Evolutionary conservation across 2,797 vertebrate species (phyloP), one percentile per base, ranked within the genome.

Genomic region (Aselliscus stoliczkanus): DNA sequence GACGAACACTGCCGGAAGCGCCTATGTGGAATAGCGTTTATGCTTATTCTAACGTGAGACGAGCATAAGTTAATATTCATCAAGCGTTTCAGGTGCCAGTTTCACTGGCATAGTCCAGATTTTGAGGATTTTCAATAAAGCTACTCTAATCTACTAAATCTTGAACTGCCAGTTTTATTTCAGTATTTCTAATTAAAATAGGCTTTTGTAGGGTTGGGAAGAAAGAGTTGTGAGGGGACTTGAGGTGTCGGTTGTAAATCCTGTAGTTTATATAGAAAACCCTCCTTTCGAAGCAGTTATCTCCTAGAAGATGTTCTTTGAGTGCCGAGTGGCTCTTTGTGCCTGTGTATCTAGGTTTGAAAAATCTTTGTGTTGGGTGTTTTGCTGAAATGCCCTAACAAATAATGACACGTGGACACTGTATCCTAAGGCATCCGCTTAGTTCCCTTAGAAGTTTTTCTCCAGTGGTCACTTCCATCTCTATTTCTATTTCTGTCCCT

Each of bases 61-160:
- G 2, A 88, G 7, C 23, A 18, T 5, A 60, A 12, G 1, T 93
- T 97, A 75, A 42, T 79, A 65, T 67, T 79, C 89, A 34, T 80
- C 64, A 58, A 10, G 12, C 31, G 0, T 0, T 88, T 94, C 27
- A 85, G 44, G 21, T 15, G 5, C 70, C 29, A 79, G 18, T 96
- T 86, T 94, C 42, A 34, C 20, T 73, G 4, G 11, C 60, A 20
- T 50, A 37, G 67, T 89, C 65, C 27, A 62, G n/a, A 96, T 89
- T 18, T 91, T 76, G 60, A 82, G 13, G 83, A n/a, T 76, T 94
- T 95, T 94, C 95, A 85, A 37, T 96, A 91, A 95, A 96, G 60
- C 42, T n/a, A 7, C 77, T 44, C 7, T 50, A 89, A 88, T 96
- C 64, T 39, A 95, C 93, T 94, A 64, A 76, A 62, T 90, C 80